Base-by-base conservation (phyloP, 2,113 vertebrate species). In the Callipepla squamata region DNA sequence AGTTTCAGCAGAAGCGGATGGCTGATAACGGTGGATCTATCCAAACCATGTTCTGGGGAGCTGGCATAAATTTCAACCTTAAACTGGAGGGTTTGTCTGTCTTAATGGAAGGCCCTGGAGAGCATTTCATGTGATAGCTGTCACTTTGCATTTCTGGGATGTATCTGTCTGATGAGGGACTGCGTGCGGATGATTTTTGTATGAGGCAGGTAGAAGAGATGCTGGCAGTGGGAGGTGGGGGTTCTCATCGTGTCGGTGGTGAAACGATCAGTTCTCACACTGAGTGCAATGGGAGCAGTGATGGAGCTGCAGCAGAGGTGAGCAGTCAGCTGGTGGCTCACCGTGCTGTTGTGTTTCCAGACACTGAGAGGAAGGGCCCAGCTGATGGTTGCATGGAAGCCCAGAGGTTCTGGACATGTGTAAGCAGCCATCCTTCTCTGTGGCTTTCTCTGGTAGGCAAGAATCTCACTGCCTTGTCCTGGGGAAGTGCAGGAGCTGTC, bases 31-130 rank as follows among this genome's bases (percentile, higher is more conserved):
- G 73, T 14, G 30, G 91, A 38, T 83, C 72, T 80, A 0, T 63
- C 90, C 89, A 82, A 91, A 19, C 44, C 0, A 0, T 30, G 3
- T 95, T 79, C 85, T 78, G 57, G 66, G 80, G 85, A 95, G 74
- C 69, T 92, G 85, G 72, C 82, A 73, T 73, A 86, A 93, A 88
- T 91, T 69, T 76, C 87, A 94, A 22, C 61, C 82, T 92, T 91
- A 94, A 91, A 92, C 72, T 4, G 5, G 61, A 87, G 87, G n/a
- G 57, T 92, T 94, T 90, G 44, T 72, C 83, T 76, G 36, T 8
- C 77, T 86, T 84, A 75, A 61, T 88, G 92, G 92, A 69, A 83
- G 42, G 73, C 96, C 68, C 93, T 42, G 69, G 90, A 90, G 85
- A 72, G 36, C 2, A 2, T 68, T 95, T 65, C 74, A 3, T 69